phyloP scores from a whole-genome alignment of 2,888 invertebrate genomes.

The Antheraea yamamai region DNA sequence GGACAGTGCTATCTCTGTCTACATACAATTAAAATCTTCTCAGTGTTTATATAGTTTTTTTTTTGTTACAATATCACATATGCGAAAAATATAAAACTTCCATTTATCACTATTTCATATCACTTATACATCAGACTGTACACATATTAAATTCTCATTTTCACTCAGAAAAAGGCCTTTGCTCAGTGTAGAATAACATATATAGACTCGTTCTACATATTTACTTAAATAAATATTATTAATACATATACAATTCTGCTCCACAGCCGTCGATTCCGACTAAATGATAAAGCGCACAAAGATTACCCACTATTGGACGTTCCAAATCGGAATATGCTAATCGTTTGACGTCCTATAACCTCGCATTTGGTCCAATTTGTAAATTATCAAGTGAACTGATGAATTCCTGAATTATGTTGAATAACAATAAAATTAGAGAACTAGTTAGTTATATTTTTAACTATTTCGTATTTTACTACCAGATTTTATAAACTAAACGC shows the following conservation, averaged over 20 bases:
- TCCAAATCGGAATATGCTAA: slow-evolving; percentile 12
- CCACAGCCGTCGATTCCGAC: slow-evolving; percentile 22
- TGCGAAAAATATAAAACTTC: too few species aligned
- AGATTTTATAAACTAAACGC: background rate
- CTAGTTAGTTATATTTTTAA: background rate
- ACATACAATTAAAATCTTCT: too few species aligned
- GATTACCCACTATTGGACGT: slow-evolving; percentile 9
- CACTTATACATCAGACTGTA: too few species aligned
- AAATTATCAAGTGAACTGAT: slow-evolving; percentile 7
- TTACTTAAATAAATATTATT: too few species aligned
- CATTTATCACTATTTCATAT: too few species aligned
- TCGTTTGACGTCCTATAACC: background rate
- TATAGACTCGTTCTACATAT: too few species aligned
- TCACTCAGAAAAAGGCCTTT: too few species aligned
- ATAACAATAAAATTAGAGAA: background rate
- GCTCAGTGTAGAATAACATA: too few species aligned
- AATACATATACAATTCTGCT: background rate
- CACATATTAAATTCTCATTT: too few species aligned
- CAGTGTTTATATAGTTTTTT: too few species aligned
- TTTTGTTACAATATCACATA: too few species aligned
- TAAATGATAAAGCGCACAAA: slow-evolving; percentile 15
- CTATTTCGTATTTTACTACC: background rate
- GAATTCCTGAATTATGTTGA: background rate
- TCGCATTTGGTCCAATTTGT: slow-evolving; percentile 8
- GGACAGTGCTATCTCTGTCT: too few species aligned